These are phyloP conservation scores for Pogona vitticeps DNA, from an alignment of 2,113 vertebrate genomes.

Conservation along the genomic window DNA sequence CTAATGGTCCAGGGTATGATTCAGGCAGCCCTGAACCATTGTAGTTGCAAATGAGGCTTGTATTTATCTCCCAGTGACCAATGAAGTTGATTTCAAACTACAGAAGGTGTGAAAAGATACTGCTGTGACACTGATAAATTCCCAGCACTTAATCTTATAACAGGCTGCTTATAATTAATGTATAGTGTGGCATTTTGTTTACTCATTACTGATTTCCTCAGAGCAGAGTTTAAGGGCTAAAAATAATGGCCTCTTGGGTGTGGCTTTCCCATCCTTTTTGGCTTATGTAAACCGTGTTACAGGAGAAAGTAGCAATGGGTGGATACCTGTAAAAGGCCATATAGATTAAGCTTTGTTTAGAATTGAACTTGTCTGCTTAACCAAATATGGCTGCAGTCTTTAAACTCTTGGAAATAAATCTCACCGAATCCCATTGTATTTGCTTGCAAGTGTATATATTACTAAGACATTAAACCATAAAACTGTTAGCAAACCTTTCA, in stretches of 20 bases:
- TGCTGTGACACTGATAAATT: background rate
- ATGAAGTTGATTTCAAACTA: no score
- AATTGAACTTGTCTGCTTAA: background rate
- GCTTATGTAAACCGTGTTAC: background rate
- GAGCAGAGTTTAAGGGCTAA: slow-evolving; percentile 26
- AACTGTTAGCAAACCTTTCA: background rate
- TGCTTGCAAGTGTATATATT: background rate
- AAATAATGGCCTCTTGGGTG: background rate
- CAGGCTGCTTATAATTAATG: no score
- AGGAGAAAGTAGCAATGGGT: slow-evolving; percentile 3
- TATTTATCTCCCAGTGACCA: no score
- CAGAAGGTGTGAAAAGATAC: no score
- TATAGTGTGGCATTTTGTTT: background rate
- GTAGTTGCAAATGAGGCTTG: no score
- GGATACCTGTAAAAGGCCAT: background rate
- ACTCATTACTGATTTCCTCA: background rate
- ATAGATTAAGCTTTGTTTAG: background rate
- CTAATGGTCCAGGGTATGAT: no score
- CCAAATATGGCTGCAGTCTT: background rate
- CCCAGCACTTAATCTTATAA: no score
- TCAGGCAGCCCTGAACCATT: no score
- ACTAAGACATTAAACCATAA: background rate
- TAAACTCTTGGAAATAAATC: background rate
- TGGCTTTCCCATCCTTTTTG: slow-evolving; percentile 26
- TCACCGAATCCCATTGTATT: background rate